Conservation (phyloP, 1,140 invertebrate species). For the Adelges cooleyi region DNA sequence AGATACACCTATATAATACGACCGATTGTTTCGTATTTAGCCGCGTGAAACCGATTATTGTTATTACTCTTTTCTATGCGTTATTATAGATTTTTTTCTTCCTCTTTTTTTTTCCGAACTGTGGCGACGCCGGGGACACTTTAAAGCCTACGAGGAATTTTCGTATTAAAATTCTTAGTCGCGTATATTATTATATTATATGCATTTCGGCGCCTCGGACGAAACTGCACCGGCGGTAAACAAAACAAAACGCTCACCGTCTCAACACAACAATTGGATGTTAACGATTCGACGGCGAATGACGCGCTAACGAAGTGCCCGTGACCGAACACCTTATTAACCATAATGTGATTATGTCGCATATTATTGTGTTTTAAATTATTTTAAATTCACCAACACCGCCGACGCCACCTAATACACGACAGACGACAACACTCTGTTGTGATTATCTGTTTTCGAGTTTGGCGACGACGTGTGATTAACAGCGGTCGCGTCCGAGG, state of each 20-base stretch:
- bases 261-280: not conserved
- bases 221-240: not conserved
- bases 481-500: no score
- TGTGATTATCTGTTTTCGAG: no score
- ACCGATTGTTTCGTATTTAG: conserved; percentile 14
- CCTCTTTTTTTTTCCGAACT: not conserved
- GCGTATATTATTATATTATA: not conserved
- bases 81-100: not conserved
- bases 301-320: not conserved
- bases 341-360: conserved; percentile 2
- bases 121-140: not conserved
- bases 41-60: conserved; percentile 13
- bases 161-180: conserved; percentile 22
- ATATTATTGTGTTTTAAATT: not conserved
- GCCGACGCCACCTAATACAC: no score
- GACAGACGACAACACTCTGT: no score
- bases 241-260: not conserved
- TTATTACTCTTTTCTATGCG: not conserved
- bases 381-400: no score
- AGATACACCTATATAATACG: not conserved
- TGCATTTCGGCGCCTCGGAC: no score
- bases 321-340: conserved; percentile 1
- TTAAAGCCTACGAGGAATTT: not conserved
- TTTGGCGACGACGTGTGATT: no score
- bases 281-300: not conserved